These are phyloP conservation scores for Bombus picipes DNA, from an alignment of 1,140 invertebrate genomes.

Conservation along the genomic window DNA sequence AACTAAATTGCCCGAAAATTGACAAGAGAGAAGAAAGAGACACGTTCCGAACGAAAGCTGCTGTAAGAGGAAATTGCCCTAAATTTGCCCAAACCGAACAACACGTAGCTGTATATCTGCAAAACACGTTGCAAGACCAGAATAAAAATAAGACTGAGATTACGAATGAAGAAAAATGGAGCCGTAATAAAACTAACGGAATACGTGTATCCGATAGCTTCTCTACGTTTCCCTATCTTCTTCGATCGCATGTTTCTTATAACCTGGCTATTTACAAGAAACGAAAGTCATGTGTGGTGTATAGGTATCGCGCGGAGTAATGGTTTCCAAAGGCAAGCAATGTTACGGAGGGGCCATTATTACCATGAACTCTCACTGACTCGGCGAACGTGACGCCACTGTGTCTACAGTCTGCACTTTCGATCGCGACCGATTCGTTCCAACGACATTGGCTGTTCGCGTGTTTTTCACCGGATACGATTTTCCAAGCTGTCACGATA, in stretches of 20 bases:
- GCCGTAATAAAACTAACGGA: not conserved
- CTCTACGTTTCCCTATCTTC: too few species aligned
- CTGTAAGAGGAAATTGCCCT: not conserved
- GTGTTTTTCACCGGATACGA: not conserved
- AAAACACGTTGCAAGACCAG: not conserved
- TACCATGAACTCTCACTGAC: conserved; percentile 34
- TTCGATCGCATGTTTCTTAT: not conserved
- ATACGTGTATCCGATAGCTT: not conserved
- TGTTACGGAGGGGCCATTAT: conserved; percentile 18
- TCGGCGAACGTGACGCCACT: not conserved
- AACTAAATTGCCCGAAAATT: not conserved
- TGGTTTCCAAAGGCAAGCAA: not conserved
- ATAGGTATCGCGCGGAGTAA: conserved; percentile 18
- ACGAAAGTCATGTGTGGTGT: conserved; percentile 11
- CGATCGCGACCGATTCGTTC: conserved; percentile 20
- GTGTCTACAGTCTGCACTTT: conserved; percentile 41
- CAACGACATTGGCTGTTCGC: conserved; percentile 17
- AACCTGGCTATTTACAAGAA: not conserved
- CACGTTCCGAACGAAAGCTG: not conserved
- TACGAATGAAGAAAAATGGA: not conserved
- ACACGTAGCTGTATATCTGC: not conserved
- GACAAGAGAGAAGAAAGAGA: not conserved
- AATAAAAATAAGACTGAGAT: not conserved
- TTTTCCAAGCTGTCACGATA: conserved; percentile 26
- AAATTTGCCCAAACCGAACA: not conserved